Conservation (phyloP, 2,888 invertebrate genomes). For the Plagiodera versicolora region DNA sequence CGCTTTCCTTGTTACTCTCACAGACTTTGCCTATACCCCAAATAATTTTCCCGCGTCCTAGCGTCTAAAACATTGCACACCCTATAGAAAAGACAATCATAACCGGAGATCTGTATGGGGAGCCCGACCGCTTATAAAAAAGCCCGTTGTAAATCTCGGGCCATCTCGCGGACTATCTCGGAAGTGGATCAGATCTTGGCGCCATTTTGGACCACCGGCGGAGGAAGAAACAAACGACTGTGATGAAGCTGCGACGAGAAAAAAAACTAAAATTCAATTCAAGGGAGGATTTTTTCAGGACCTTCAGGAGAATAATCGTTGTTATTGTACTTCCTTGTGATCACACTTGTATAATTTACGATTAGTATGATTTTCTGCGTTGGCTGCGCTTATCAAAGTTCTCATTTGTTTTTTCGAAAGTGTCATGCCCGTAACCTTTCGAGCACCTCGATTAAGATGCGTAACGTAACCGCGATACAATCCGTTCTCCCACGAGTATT, state of each 20-base stretch:
- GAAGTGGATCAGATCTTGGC: conserved; percentile 48
- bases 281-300: no score
- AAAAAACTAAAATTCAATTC: neutral
- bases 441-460: conserved; percentile 26
- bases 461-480: conserved; percentile 16
- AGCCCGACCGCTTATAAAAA: conserved; percentile 42
- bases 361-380: neutral
- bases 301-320: no score
- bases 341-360: no score
- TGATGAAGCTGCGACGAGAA: neutral
- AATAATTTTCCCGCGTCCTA: no score
- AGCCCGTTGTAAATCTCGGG: conserved; percentile 48
- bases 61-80: conserved; percentile 9
- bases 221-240: conserved; percentile 15
- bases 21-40: no score
- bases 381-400: neutral
- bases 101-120: conserved; percentile 40
- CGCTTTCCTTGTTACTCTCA: no score
- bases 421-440: conserved; percentile 22
- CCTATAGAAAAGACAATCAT: conserved; percentile 29
- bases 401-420: conserved; percentile 12
- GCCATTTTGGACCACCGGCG: conserved; percentile 48
- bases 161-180: conserved; percentile 48
- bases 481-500: conserved; percentile 42
- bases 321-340: no score